Conservation (phyloP, 2,113 vertebrate species). For the Mustelus asterias region DNA sequence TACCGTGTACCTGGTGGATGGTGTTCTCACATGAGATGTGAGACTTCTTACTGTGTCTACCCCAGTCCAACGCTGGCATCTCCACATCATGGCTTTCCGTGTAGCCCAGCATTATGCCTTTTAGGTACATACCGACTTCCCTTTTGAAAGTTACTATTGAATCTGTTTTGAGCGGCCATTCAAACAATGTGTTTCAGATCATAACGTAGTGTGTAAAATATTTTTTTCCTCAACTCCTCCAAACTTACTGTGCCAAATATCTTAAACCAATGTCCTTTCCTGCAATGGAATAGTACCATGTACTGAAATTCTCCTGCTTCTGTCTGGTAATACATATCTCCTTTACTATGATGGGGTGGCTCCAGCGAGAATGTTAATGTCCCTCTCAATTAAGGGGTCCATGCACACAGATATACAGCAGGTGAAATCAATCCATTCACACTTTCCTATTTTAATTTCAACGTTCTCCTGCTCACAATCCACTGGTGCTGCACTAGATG, state of each 20-base stretch:
- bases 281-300: not conserved
- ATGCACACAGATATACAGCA: not conserved
- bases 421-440: too few species aligned
- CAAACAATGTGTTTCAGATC: not conserved
- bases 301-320: not conserved
- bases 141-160: not conserved
- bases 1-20: too few species aligned
- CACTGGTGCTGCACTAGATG: constrained; percentile 30
- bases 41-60: too few species aligned
- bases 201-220: not conserved
- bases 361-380: not conserved
- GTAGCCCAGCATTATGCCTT: not conserved
- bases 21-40: too few species aligned
- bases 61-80: too few species aligned
- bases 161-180: not conserved
- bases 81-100: not conserved
- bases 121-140: not conserved
- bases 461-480: not conserved
- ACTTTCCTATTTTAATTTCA: not conserved
- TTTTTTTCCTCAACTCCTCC: not conserved
- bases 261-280: not conserved
- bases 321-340: not conserved
- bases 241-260: not conserved
- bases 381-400: not conserved
- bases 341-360: not conserved